Percentiles rank a stretch among this genome's conserved stretches.
These are phyloP conservation scores for Ganaspis sp. DNA, from an alignment of 1,140 invertebrate genomes.

Conservation along the genomic window DNA sequence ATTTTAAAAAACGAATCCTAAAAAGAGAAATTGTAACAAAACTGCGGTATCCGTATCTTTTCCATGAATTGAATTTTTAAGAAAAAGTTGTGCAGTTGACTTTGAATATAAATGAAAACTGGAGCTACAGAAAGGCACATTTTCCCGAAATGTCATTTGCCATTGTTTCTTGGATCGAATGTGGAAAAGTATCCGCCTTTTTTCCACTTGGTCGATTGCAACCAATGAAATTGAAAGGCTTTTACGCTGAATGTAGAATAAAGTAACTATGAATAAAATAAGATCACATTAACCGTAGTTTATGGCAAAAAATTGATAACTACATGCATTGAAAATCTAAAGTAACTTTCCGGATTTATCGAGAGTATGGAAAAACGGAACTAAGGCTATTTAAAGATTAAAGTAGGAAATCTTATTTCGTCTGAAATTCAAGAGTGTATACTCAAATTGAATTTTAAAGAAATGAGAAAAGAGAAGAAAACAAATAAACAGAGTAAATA, in stretches of 20 bases:
- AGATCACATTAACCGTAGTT: neutral
- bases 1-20: neutral
- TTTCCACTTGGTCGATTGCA: slow-evolving; percentile 2
- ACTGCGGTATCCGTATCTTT: neutral
- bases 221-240: slow-evolving; percentile 12
- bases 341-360: neutral
- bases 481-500: too few species aligned
- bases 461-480: too few species aligned
- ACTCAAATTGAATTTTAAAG: too few species aligned
- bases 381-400: too few species aligned
- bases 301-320: neutral
- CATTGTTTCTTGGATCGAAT: slow-evolving; percentile 5
- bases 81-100: neutral
- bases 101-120: neutral
- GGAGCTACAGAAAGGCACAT: neutral
- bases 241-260: neutral
- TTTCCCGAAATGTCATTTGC: neutral
- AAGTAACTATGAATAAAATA: neutral
- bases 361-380: neutral
- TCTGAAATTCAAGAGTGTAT: too few species aligned
- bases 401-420: too few species aligned
- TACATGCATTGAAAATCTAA: neutral
- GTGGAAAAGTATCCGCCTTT: neutral
- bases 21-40: neutral
- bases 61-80: neutral